Base-by-base conservation (phyloP, 2,797 vertebrate species). In the Buceros bicornis region DNA sequence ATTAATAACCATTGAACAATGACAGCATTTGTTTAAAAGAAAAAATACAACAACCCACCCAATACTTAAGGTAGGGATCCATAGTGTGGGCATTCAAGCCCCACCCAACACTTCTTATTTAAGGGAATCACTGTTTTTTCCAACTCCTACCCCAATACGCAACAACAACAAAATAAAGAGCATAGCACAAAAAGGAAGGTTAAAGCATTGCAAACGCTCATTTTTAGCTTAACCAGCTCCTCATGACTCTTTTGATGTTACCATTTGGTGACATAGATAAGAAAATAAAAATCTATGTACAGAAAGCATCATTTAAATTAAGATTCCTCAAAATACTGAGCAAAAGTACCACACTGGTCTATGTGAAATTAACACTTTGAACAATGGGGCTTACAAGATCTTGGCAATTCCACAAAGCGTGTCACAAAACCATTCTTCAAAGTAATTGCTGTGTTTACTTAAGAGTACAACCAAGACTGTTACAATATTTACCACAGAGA, bases 171-270 rank as follows among this genome's bases (percentile, higher is more conserved):
- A 87, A 64, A 74, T 4, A 17, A 66, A 86, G 19, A 81, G 16
- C 25, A 25, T 1, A 77, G 72, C 60, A 62, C 21, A 66, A 51
- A 10, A 72, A 10, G 20, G 25, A 73, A 73, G n/a, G n/a, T 72
- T 56, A 50, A 88, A 77, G 51, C 6, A 15, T 8, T 48, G 40
- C 0, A 0, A 70, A 11, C 0, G 0, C 28, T 60, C 45, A 19
- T 5, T 57, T 57, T 79, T 31, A 88, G 21, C 40, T 54, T 37
- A 60, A 48, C 15, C 16, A 66, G 43, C 15, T 54, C n/a, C 25
- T 86, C 31, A 18, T 2, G 10, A 33, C 24, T 71, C 76, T 78
- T 84, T 50, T 60, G 56, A 82, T 73, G 42, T 16, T 67, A 62
- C 10, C 15, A 25, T 24, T 54, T 66, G 25, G 62, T 12, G 21